Evolutionary conservation across 2,113 vertebrate genomes (phyloP).

Genomic region (Nothoprocta pentlandii): DNA sequence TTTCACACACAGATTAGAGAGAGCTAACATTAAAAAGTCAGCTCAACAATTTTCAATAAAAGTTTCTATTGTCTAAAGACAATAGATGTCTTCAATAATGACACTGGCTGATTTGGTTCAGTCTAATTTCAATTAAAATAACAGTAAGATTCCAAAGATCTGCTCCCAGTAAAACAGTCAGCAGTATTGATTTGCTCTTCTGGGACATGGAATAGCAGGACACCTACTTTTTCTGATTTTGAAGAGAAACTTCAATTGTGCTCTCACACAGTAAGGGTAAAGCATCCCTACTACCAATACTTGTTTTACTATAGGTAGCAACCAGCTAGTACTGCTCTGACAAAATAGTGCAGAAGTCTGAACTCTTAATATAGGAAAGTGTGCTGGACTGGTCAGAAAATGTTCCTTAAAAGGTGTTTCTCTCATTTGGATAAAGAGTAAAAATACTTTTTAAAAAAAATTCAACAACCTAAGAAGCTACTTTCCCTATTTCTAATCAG

Average conservation of each 20-base stretch:
- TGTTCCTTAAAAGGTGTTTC: neutral
- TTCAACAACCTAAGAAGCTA: neutral
- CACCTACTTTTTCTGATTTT: neutral
- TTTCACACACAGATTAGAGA: neutral
- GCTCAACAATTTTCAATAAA: neutral
- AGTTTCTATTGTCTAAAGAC: neutral
- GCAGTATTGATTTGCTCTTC: neutral
- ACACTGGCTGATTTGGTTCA: neutral
- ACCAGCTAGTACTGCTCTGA: neutral
- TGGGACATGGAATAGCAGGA: neutral
- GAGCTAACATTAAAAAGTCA: neutral
- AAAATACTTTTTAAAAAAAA: neutral
- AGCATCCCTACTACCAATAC: neutral
- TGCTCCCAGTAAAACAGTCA: neutral
- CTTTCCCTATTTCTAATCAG: neutral
- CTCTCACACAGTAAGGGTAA: neutral
- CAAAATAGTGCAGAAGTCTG: rapidly evolving
- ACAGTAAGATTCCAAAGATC: neutral
- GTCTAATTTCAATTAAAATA: neutral
- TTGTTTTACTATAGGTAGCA: neutral
- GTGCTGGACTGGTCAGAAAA: neutral
- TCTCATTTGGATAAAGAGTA: neutral
- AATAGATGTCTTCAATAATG: neutral
- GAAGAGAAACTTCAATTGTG: neutral
- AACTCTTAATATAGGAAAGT: neutral